Base-by-base conservation (phyloP, 2,113 vertebrate genomes). In the Muscicapa adusta region DNA sequence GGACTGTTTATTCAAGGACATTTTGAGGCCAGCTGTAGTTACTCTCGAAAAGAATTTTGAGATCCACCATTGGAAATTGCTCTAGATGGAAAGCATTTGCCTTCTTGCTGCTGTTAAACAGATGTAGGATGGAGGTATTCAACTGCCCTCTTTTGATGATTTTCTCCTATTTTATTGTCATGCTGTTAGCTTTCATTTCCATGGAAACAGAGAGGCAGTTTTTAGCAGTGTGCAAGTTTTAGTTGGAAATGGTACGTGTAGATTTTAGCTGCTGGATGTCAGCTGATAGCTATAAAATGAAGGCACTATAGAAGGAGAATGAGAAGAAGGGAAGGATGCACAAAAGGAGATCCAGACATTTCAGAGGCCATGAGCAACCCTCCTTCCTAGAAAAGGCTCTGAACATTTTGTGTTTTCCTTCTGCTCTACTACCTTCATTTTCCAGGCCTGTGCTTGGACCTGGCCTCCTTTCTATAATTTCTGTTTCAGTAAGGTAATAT, bases 121-220 rank as follows among this genome's bases (percentile, higher is more conserved):
- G 33, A 68, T 54, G 8, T 47, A 54, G 57, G 48, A 71, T 50
- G 85, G 62, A 89, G 48, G 29, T 81, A 89, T 80, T 87, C 75
- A 28, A 33, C 23, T 61, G 18, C 43, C 86, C 5, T 63, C n/a
- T 78, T 91, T 77, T 72, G 61, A 91, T 86, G 10, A 38, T 75
- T 93, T 87, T 61, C 18, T 54, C 26, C n/a, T 40, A 8, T 71
- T 90, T 70, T 84, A 48, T 71, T 74, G 61, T 78, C 61, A 50
- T 53, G 45, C 58, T 78, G 51, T 34, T 94, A 83, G 43, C 58
- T 93, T 91, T 68, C 38, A 82, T 96, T 96, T 91, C 96, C 93
- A 97, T 97, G 96, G 97, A 91, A 96, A 97, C 96, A 71, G 40
- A 75, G 47, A 91, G 22, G 65, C 50, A 72, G 47, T 24, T 68